A percentile compares a stretch with the other conserved stretches of the same genome.
phyloP scores from a whole-genome alignment of 2,113 vertebrate species.

The Hydropotes inermis region DNA sequence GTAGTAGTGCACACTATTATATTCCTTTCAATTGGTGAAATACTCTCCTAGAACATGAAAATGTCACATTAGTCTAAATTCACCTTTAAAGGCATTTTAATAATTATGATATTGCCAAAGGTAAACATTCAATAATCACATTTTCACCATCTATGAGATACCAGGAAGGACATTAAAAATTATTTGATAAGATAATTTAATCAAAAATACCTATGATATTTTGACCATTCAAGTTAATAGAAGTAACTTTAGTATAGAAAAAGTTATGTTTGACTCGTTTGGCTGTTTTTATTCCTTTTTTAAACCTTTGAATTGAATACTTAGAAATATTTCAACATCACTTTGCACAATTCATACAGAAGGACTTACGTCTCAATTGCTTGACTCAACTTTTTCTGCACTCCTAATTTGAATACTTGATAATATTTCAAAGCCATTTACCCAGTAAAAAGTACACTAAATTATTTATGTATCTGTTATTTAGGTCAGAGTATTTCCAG shows the following conservation, averaged over 20 bases:
- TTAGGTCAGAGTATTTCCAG: not conserved
- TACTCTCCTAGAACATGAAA: conserved; percentile 12
- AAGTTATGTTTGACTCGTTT: not conserved
- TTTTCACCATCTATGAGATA: not conserved
- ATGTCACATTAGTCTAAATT: not conserved
- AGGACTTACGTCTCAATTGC: not conserved
- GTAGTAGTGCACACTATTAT: not conserved
- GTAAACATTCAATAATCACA: conserved; percentile 22
- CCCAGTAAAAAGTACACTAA: not conserved
- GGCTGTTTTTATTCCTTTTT: not conserved
- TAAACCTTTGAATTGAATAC: not conserved
- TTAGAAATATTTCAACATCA: conserved; percentile 26
- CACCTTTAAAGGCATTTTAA: not conserved
- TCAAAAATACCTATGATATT: not conserved
- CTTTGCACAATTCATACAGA: not conserved
- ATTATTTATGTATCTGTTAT: not conserved
- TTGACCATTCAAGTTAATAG: conserved; percentile 8
- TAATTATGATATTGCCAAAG: not conserved
- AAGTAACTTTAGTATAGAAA: not conserved
- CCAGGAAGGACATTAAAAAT: not conserved
- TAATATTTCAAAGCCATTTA: conserved; percentile 43
- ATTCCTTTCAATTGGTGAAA: conserved; percentile 20
- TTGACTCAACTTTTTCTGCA: not conserved
- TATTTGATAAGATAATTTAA: not conserved
- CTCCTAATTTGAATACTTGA: not conserved